Conservation (phyloP, 2,113 vertebrate species). For the Abramis brama region DNA sequence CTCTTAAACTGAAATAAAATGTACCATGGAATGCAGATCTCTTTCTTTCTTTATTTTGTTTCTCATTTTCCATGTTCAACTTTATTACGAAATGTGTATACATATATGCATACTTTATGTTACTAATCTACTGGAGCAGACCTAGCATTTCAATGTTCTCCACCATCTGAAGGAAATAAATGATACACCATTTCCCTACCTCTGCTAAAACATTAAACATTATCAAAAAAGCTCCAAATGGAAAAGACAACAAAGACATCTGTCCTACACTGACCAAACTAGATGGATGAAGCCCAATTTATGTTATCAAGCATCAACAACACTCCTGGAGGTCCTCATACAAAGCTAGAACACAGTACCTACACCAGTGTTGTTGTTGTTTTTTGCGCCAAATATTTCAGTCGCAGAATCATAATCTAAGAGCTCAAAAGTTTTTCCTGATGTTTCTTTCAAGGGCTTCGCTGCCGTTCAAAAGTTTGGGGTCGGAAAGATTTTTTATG, state of each 20-base stretch:
- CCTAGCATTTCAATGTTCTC: background rate
- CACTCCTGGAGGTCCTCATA: background rate
- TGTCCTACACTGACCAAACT: background rate
- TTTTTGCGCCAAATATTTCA: background rate
- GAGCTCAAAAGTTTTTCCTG: background rate
- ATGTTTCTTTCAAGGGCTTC: background rate
- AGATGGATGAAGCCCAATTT: background rate
- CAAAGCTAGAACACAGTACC: background rate
- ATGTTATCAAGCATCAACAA: background rate
- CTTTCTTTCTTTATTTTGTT: background rate
- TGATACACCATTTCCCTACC: background rate
- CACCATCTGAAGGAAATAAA: background rate
- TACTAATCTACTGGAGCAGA: background rate
- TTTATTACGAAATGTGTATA: background rate
- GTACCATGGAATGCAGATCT: constrained; percentile 3
- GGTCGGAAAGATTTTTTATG: background rate
- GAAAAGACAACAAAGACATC: background rate
- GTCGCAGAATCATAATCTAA: background rate
- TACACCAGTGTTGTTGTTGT: background rate
- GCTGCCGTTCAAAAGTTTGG: background rate
- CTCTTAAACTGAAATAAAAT: constrained; percentile 56
- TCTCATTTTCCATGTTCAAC: background rate
- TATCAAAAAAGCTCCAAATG: background rate
- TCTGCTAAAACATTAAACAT: background rate
- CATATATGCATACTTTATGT: background rate